Evolutionary conservation across 2,797 vertebrate species (phyloP).

Genomic region (Delichon dasypus): DNA sequence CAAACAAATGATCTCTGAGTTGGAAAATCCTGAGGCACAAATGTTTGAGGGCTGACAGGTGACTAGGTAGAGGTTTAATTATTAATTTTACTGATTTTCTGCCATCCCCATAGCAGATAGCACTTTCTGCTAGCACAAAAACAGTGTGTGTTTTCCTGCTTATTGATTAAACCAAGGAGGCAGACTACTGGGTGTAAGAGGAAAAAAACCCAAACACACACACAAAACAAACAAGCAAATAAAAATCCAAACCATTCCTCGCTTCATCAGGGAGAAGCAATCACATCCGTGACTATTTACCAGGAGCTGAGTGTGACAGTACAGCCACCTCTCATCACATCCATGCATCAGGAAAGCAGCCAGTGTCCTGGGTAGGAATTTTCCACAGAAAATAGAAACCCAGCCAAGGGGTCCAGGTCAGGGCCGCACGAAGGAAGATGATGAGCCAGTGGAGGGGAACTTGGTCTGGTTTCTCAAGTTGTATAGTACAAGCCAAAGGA

Average conservation of each 20-base stretch:
- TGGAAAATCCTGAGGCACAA: background rate
- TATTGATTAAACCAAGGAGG: background rate
- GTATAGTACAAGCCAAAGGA: background rate
- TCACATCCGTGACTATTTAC: background rate
- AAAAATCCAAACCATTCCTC: background rate
- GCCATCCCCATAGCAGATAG: background rate
- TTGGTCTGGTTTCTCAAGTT: constrained; percentile 8
- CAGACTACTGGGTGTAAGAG: background rate
- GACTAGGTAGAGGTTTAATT: background rate
- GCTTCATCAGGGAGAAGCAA: background rate
- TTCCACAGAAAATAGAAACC: background rate
- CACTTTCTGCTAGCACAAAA: background rate
- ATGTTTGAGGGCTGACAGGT: background rate
- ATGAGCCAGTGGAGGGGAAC: background rate
- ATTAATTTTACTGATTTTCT: background rate
- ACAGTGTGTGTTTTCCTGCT: background rate
- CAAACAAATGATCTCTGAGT: background rate
- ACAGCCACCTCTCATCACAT: fast-evolving
- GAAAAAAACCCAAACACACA: background rate
- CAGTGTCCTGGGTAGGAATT: background rate
- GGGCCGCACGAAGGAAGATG: background rate
- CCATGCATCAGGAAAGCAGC: fast-evolving
- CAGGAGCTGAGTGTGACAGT: background rate
- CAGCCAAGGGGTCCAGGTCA: background rate
- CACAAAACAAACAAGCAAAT: background rate